Evolutionary conservation across 2,113 vertebrate genomes (phyloP), one percentile per base, ranked within the genome.

Genomic region (Mus spicilegus): DNA sequence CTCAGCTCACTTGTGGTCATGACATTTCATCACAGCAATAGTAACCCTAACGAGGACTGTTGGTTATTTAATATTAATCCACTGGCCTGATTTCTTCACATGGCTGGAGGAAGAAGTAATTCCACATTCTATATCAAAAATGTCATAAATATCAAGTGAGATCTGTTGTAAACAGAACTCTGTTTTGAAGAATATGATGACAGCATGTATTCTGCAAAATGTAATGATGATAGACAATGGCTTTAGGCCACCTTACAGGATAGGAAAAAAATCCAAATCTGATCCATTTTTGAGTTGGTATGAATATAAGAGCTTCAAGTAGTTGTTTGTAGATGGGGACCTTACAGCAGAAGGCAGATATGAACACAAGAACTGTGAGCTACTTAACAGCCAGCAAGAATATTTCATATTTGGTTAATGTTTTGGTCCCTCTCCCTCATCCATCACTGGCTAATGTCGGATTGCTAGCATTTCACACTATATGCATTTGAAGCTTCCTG

Each of bases 111-210:
- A 30, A 70, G 39, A 93, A 88, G 81, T 65, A 94, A 84, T 2
- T 76, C n/a, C 10, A 76, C 46, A 13, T 51, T 89, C 65, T 39
- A 16, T 42, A 80, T 46, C 39, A 49, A 84, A 61, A 56, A 72
- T 49, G 75, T 54, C 39, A 85, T 56, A 96, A 94, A 88, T 30
- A 81, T 90, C 13, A 72, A 89, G 82, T 70, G 78, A 84, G 20
- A 82, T 28, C 67, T 20, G 26, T 7, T 42, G 4, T 54, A 94
- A 94, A 81, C 54, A 85, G 77, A 16, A 70, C 33, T 7, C 13
- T 70, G 46, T 22, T 88, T 89, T 67, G 24, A 82, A 42, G 39
- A 75, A 2, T 26, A 89, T 51, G 73, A 19, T 85, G 49, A 88
- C 39, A 87, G 69, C 10, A 26, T n/a, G 8, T 49, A 1, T 56